Conservation (phyloP, 2,797 vertebrate genomes). For the Sylvia borin region DNA sequence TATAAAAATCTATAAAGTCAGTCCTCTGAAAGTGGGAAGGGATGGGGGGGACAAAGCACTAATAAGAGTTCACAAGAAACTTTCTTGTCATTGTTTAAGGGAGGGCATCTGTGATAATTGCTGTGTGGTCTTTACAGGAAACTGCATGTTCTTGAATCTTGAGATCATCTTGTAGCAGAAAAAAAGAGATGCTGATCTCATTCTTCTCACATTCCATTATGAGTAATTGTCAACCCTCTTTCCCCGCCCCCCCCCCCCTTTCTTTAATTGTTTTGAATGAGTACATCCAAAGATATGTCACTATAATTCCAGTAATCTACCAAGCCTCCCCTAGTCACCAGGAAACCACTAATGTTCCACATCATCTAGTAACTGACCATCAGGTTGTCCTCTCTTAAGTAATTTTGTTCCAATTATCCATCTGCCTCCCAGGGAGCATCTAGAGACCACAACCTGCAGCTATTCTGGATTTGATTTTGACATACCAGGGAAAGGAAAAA, state of each 20-base stretch:
- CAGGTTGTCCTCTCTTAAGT: neutral
- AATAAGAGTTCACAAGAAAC: neutral
- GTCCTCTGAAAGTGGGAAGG: neutral
- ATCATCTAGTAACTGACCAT: neutral
- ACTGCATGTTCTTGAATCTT: neutral
- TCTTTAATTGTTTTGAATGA: neutral
- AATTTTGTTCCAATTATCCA: neutral
- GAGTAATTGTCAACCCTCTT: neutral
- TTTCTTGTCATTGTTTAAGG: neutral
- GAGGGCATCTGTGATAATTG: neutral
- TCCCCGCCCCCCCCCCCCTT: fast-evolving
- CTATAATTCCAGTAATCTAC: neutral
- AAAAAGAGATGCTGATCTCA: constrained; percentile 44
- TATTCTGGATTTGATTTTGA: neutral
- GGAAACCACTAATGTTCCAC: neutral
- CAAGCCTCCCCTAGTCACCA: neutral
- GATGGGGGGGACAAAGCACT: neutral
- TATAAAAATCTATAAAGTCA: neutral
- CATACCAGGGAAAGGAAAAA: neutral
- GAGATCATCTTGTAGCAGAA: neutral
- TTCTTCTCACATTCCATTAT: constrained; percentile 18
- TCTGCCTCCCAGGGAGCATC: neutral
- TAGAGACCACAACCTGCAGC: neutral
- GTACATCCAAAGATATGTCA: neutral
- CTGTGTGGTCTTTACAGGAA: constrained; percentile 48